Percentiles rank a stretch among this genome's conserved stretches.
Conservation (phyloP, 2,888 invertebrate genomes). For the Tromatobia lineatoria region DNA sequence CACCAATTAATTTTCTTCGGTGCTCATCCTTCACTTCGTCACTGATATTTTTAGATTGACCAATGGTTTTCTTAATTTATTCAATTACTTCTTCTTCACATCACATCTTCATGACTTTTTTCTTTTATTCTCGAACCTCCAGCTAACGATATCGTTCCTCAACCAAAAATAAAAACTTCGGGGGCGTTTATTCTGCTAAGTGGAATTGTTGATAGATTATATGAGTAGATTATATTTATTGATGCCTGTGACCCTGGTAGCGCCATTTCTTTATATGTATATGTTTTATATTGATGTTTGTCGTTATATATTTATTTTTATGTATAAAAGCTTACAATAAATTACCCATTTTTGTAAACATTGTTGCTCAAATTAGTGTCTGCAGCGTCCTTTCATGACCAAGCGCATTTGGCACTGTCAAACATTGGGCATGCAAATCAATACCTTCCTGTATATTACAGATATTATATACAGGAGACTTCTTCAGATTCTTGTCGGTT, state of each 20-base stretch:
- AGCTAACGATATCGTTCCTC: conserved; percentile 1
- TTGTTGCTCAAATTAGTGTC: not conserved
- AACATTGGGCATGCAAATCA: not conserved
- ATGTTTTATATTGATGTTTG: conserved; percentile 45
- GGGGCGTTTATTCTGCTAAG: not conserved
- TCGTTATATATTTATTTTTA: conserved; percentile 52
- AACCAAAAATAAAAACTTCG: not conserved
- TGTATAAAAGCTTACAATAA: conserved; percentile 45
- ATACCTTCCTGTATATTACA: not conserved
- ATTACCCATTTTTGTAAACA: conserved; percentile 32
- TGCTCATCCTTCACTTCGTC: too few relatives aligned
- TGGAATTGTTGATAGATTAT: conserved; percentile 47
- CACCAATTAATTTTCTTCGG: conserved; percentile 16
- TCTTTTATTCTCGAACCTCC: conserved; percentile 20
- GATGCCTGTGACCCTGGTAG: conserved; percentile 32
- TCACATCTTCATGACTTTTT: not conserved
- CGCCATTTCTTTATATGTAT: conserved; percentile 45
- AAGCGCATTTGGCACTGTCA: not conserved
- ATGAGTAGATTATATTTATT: conserved; percentile 48
- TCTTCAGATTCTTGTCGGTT: too few relatives aligned
- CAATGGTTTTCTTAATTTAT: not conserved
- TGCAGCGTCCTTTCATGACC: not conserved
- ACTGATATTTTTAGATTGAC: not conserved
- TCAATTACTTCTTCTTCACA: not conserved
- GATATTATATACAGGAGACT: too few relatives aligned